phyloP scores from a whole-genome alignment of 2,113 vertebrate species.

The Isichthys henryi region DNA sequence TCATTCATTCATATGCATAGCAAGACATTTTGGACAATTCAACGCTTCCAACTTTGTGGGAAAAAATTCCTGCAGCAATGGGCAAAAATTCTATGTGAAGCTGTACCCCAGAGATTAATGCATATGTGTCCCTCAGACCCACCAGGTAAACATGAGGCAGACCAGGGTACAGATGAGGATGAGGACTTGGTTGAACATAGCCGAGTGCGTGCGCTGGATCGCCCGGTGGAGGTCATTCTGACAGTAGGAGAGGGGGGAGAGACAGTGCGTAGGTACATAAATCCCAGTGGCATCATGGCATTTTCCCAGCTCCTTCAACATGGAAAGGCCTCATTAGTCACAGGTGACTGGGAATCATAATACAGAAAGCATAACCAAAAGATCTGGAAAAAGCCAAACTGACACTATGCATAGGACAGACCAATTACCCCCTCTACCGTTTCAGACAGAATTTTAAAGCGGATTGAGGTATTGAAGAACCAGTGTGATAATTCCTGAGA shows the following conservation, averaged over 20 bases:
- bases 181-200: constrained; percentile 78
- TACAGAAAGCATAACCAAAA: background rate
- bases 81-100: background rate
- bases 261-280: background rate
- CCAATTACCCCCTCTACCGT: background rate
- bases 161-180: constrained; percentile 73
- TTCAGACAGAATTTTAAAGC: background rate
- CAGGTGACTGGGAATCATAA: background rate
- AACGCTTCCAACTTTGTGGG: background rate
- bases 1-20: no score
- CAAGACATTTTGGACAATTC: background rate
- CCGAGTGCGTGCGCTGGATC: constrained; percentile 71
- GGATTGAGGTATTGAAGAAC: background rate
- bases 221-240: constrained; percentile 73
- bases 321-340: background rate
- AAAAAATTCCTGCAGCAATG: background rate
- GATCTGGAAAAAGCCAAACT: background rate
- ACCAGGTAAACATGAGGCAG: constrained; percentile 78
- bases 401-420: background rate
- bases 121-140: constrained; percentile 33
- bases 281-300: background rate
- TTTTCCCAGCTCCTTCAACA: background rate
- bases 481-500: background rate
- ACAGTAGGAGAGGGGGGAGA: background rate
- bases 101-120: background rate